phyloP scores from a whole-genome alignment of 2,888 invertebrate genomes.

The Oxystoma pomonae region DNA sequence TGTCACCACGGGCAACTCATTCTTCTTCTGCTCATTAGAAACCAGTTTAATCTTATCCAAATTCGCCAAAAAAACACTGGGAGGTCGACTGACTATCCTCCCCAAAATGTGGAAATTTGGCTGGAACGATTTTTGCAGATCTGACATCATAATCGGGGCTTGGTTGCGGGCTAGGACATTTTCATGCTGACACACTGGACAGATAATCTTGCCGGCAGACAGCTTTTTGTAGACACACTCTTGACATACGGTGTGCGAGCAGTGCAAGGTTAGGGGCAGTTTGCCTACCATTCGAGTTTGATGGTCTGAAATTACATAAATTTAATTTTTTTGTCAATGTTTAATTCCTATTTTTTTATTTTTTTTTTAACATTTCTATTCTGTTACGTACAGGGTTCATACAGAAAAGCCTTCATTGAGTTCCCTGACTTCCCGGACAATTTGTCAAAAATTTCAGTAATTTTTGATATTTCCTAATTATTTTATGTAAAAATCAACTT shows the following conservation, averaged over 20 bases:
- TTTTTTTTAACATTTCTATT: too few species aligned
- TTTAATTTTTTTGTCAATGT: too few species aligned
- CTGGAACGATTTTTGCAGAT: slow-evolving; percentile 37
- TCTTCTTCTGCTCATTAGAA: slow-evolving; percentile 8
- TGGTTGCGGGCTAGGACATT: slow-evolving; percentile 36
- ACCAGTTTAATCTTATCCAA: slow-evolving; percentile 15
- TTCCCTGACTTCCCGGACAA: too few species aligned
- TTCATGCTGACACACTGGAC: slow-evolving; percentile 50
- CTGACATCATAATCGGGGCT: slow-evolving; percentile 16
- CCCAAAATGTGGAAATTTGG: slow-evolving; percentile 45
- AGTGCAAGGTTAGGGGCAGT: slow-evolving; percentile 58
- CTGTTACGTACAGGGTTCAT: too few species aligned
- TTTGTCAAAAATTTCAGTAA: too few species aligned
- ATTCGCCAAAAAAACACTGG: slow-evolving; percentile 9
- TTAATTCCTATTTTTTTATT: too few species aligned
- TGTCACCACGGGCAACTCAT: too few species aligned
- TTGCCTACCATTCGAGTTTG: slow-evolving; percentile 30
- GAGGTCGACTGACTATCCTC: slow-evolving; percentile 26
- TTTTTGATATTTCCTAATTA: too few species aligned
- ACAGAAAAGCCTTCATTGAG: too few species aligned
- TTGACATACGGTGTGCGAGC: slow-evolving; percentile 67
- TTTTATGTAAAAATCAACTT: too few species aligned
- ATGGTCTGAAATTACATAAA: slow-evolving; percentile 31
- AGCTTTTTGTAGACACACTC: slow-evolving; percentile 52
- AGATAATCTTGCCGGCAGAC: slow-evolving; percentile 40